Evolutionary conservation across 2,888 invertebrate species (phyloP).

Genomic region (Macrostomum cliftonense): DNA sequence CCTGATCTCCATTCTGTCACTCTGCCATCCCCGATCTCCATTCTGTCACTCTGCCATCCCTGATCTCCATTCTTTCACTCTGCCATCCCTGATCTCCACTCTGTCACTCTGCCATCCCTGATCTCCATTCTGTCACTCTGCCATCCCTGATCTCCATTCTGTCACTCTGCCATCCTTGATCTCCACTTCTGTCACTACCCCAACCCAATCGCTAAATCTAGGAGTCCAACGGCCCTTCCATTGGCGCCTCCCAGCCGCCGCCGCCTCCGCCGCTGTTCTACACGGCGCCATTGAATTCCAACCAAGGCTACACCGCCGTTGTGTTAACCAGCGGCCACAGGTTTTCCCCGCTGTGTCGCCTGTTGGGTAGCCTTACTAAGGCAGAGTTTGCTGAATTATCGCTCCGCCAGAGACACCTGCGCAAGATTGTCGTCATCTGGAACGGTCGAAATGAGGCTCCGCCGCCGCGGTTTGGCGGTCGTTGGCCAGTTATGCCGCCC

Average conservation of each 20-base stretch:
- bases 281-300: too few species aligned
- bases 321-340: slow-evolving; percentile 79
- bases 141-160: too few species aligned
- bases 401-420: slow-evolving; percentile 56
- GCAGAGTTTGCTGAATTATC: too few species aligned
- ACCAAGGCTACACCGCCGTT: slow-evolving; percentile 71
- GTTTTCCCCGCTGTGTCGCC: slow-evolving; percentile 67
- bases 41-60: too few species aligned
- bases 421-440: slow-evolving; percentile 81
- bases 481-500: not conserved
- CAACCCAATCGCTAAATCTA: not conserved
- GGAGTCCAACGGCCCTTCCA: not conserved
- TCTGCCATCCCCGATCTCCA: too few species aligned
- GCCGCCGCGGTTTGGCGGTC: slow-evolving; percentile 52
- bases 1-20: too few species aligned
- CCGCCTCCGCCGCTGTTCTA: slow-evolving; percentile 42
- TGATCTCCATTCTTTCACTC: too few species aligned
- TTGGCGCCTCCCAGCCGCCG: slow-evolving; percentile 51
- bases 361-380: slow-evolving; percentile 51
- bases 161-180: too few species aligned
- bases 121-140: too few species aligned
- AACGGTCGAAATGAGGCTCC: slow-evolving; percentile 79
- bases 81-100: too few species aligned
- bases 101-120: too few species aligned
- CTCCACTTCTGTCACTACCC: too few species aligned